These are phyloP conservation scores for Pelusios castaneus DNA, from an alignment of 2,113 vertebrate genomes.

Conservation along the genomic window DNA sequence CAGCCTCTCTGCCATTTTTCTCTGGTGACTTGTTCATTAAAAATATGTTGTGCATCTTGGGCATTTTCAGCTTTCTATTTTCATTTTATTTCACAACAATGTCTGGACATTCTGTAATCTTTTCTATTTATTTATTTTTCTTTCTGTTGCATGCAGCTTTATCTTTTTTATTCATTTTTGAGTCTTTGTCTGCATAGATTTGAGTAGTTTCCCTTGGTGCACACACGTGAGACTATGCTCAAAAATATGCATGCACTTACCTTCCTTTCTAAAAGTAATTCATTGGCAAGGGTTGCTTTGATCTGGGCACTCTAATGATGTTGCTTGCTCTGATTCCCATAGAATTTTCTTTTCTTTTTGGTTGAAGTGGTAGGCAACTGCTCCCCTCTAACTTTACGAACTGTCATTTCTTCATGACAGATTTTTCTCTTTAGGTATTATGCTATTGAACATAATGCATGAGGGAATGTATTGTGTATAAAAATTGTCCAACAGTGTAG, in stretches of 20 bases:
- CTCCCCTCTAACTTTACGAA: not conserved
- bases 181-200: not conserved
- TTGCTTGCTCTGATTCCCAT: not conserved
- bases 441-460: not conserved
- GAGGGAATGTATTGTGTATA: rapidly evolving
- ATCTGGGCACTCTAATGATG: not conserved
- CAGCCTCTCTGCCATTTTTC: not conserved
- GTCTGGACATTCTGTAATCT: not conserved
- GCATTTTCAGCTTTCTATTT: not conserved
- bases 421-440: not conserved
- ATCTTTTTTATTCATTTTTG: not conserved
- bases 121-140: not conserved
- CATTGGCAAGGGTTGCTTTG: not conserved
- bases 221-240: not conserved
- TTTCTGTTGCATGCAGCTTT: not conserved
- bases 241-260: not conserved
- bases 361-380: not conserved
- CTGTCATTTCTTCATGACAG: not conserved
- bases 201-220: not conserved
- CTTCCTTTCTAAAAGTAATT: not conserved
- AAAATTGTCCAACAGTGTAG: not conserved
- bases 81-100: not conserved
- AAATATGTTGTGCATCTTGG: not conserved
- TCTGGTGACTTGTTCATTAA: not conserved
- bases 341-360: not conserved